These are phyloP conservation scores for Nomada fabriciana DNA, from an alignment of 2,888 invertebrate genomes.

Conservation along the genomic window DNA sequence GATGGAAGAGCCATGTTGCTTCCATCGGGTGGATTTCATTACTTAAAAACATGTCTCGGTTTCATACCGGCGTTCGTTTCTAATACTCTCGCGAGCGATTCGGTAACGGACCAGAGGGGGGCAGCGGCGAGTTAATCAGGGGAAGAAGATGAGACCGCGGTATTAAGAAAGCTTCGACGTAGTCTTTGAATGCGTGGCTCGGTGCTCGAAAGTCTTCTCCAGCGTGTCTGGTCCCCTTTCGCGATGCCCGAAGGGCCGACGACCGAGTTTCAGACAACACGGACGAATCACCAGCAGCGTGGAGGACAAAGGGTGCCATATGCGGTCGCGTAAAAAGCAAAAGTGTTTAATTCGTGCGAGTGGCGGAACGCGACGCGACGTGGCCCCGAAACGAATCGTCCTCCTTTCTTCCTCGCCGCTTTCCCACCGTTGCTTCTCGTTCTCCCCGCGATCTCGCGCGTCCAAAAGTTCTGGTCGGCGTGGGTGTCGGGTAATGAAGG, in stretches of 20 bases:
- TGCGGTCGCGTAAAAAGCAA: conserved; percentile 38
- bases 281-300: not conserved
- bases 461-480: conserved; percentile 28
- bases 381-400: conserved; percentile 17
- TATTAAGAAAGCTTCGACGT: conserved; percentile 42
- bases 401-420: conserved; percentile 7
- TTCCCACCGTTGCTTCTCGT: not conserved
- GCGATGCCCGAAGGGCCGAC: conserved; percentile 14
- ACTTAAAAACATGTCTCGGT: conserved; percentile 35
- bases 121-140: conserved; percentile 37
- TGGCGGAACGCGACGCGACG: conserved; percentile 8
- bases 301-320: conserved; percentile 49
- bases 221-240: conserved; percentile 4
- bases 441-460: not conserved
- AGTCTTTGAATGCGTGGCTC: conserved; percentile 12
- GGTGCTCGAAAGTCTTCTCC: conserved; percentile 9
- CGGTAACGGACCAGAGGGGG: conserved; percentile 3
- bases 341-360: conserved; percentile 68
- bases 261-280: conserved; percentile 22
- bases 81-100: conserved; percentile 7
- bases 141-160: conserved; percentile 22
- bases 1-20: not conserved
- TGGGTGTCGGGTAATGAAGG: conserved; percentile 14
- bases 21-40: conserved; percentile 23
- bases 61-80: not conserved